Percentiles rank a stretch among this genome's conserved stretches.
Conservation (phyloP, 1,140 invertebrate species). For the Drosophila paulistorum region DNA sequence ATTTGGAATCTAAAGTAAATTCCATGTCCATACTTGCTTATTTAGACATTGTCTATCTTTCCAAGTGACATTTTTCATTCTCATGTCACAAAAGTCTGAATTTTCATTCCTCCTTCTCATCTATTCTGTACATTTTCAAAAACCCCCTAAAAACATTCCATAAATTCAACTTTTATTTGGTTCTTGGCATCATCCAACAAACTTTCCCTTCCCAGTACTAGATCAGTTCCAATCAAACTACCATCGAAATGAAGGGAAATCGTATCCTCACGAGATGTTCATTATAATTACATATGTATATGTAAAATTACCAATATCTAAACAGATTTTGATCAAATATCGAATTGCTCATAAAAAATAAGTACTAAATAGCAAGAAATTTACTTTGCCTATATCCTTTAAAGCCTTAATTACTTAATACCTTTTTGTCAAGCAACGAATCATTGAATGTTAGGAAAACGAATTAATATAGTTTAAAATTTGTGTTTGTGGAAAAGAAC, state of each 20-base stretch:
- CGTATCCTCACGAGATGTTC: background rate
- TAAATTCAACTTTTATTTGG: slow-evolving; percentile 3
- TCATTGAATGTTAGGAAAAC: too few species aligned
- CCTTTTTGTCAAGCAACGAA: too few species aligned
- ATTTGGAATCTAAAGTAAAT: too few species aligned
- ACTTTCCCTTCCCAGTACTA: background rate
- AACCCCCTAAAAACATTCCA: background rate
- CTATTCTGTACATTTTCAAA: slow-evolving; percentile 47
- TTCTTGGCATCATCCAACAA: background rate
- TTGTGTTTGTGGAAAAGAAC: too few species aligned
- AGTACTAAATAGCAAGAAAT: too few species aligned
- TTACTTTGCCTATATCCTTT: too few species aligned
- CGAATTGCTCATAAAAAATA: too few species aligned
- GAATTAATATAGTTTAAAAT: too few species aligned
- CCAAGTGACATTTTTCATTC: slow-evolving; percentile 7
- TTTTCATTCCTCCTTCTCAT: background rate
- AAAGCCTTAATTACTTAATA: too few species aligned
- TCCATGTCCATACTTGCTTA: background rate
- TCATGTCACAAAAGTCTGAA: slow-evolving; percentile 14
- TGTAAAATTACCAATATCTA: too few species aligned
- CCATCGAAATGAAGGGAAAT: background rate
- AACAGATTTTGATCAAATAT: too few species aligned
- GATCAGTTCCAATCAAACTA: background rate
- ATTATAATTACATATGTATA: slow-evolving; percentile 23
- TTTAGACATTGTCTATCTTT: slow-evolving; percentile 29